These are phyloP conservation scores for Helicoverpa assulta DNA, from an alignment of 2,888 invertebrate genomes.

Conservation along the genomic window DNA sequence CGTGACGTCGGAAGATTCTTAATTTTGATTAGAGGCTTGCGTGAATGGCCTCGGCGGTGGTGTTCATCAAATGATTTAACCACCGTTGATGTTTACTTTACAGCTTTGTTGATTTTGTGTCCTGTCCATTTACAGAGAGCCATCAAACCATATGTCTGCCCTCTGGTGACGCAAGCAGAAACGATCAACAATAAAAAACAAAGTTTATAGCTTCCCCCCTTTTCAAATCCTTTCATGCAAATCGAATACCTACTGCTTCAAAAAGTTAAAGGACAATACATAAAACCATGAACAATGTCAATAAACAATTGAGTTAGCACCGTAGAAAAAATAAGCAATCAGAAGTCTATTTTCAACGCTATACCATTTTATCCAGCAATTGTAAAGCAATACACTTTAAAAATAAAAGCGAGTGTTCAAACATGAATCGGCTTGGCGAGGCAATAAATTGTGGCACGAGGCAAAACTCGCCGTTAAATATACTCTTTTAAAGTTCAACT, in stretches of 20 bases:
- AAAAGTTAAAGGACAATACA: slow-evolving; percentile 45
- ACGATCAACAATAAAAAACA: slow-evolving; percentile 19
- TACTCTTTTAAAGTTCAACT: slow-evolving; percentile 70
- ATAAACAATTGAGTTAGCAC: slow-evolving; percentile 53
- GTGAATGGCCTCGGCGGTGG: slow-evolving; percentile 77
- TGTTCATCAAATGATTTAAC: slow-evolving; percentile 81
- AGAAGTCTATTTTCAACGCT: slow-evolving; percentile 55
- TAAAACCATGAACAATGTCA: slow-evolving; percentile 47
- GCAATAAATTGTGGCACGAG: slow-evolving; percentile 68
- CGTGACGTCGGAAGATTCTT: slow-evolving; percentile 83
- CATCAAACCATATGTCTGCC: background rate
- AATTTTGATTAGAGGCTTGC: slow-evolving; percentile 84
- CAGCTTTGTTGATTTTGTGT: slow-evolving; percentile 61
- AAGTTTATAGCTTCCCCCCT: slow-evolving; percentile 13
- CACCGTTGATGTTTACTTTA: slow-evolving; percentile 78
- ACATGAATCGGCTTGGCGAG: slow-evolving; percentile 67
- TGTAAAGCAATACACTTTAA: slow-evolving; percentile 66
- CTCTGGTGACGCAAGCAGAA: slow-evolving; percentile 5
- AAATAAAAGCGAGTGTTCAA: slow-evolving; percentile 70
- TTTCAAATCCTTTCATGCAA: slow-evolving; percentile 34
- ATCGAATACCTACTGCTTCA: slow-evolving; percentile 17
- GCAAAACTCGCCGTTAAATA: slow-evolving; percentile 67
- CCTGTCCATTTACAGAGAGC: slow-evolving; percentile 17
- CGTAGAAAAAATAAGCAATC: slow-evolving; percentile 56
- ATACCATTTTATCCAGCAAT: slow-evolving; percentile 61